phyloP scores from a whole-genome alignment of 2,888 invertebrate species.

The Drosophila fulvimacula region DNA sequence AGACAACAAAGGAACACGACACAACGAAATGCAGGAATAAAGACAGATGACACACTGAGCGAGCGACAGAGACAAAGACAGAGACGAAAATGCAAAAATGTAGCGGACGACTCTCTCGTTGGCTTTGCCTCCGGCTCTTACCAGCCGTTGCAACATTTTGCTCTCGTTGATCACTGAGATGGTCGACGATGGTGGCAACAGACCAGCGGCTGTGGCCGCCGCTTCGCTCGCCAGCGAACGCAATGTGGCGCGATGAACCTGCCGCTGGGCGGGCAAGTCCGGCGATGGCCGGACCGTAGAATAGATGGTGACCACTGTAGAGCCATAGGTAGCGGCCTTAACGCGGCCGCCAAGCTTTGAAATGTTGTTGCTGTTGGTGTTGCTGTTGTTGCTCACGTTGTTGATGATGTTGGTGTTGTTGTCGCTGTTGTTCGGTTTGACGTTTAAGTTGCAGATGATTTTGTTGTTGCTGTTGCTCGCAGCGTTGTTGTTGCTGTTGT shows the following conservation, averaged over 20 bases:
- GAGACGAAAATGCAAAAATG: no score
- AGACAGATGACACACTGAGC: accelerated
- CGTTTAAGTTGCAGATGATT: not conserved
- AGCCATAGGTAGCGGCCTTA: constrained; percentile 59
- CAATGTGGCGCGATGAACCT: constrained; percentile 64
- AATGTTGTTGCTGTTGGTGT: not conserved
- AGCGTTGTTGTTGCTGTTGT: not conserved
- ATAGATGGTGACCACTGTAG: constrained; percentile 60
- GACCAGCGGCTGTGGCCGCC: constrained; percentile 63
- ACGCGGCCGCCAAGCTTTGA: constrained; percentile 40
- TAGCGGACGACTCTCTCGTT: not conserved
- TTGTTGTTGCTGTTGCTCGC: constrained; percentile 1
- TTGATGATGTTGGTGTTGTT: not conserved
- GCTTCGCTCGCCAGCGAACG: constrained; percentile 66
- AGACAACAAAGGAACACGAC: not conserved
- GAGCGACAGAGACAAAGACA: not conserved
- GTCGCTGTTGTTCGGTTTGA: constrained; percentile 1
- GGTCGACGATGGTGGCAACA: constrained; percentile 72
- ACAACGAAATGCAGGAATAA: not conserved
- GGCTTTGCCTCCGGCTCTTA: constrained; percentile 87
- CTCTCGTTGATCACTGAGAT: constrained; percentile 85
- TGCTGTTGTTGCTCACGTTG: not conserved
- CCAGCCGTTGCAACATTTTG: constrained; percentile 93
- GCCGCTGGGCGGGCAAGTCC: constrained; percentile 52
- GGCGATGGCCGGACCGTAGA: constrained; percentile 50